phyloP scores from a whole-genome alignment of 2,113 vertebrate genomes.

The Elgaria multicarinata region DNA sequence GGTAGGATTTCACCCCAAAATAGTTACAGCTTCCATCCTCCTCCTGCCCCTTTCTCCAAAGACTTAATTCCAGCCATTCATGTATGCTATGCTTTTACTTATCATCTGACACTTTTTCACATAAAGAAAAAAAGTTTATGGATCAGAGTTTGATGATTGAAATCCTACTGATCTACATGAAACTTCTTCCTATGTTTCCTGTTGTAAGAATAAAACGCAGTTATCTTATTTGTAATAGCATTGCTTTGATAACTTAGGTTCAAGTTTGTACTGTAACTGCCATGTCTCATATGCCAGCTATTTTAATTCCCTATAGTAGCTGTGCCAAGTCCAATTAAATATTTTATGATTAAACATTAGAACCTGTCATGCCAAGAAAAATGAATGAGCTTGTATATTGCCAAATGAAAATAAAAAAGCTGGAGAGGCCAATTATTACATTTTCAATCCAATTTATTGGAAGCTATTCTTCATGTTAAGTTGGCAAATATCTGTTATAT shows the following conservation, averaged over 20 bases:
- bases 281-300: constrained; percentile 1
- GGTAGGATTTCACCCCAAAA: not conserved
- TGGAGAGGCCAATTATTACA: constrained; percentile 23
- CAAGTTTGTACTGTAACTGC: not conserved
- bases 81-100: not conserved
- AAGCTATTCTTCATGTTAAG: constrained; percentile 28
- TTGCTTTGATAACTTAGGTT: not conserved
- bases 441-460: not conserved
- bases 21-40: not conserved
- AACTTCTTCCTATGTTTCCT: not conserved
- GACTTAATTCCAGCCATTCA: not conserved
- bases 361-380: constrained; percentile 32
- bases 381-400: constrained; percentile 8
- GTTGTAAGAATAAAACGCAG: not conserved
- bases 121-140: not conserved
- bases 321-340: constrained; percentile 44
- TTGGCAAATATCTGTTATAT: not conserved
- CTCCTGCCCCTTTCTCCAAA: not conserved
- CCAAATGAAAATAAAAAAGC: constrained; percentile 12
- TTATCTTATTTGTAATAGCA: not conserved
- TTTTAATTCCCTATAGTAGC: constrained; percentile 21
- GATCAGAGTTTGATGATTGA: not conserved
- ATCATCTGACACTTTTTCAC: not conserved
- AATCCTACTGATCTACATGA: not conserved
- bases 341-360: constrained; percentile 51